Base-by-base conservation (phyloP, 2,797 vertebrate genomes). In the Dryobates pubescens region DNA sequence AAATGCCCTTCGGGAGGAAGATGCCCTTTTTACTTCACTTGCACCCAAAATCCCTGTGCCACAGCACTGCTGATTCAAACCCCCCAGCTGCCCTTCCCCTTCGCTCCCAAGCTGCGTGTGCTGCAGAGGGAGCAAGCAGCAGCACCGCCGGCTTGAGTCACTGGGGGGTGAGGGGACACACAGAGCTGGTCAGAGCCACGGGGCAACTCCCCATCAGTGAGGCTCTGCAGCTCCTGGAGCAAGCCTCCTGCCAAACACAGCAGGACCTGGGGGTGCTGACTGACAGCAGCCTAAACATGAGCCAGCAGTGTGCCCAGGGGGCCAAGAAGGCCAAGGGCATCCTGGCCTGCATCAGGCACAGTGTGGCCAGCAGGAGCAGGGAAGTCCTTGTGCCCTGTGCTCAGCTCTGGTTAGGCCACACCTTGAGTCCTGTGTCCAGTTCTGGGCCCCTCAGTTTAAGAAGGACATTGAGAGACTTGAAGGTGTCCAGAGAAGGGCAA, bases 151-250 rank as follows among this genome's bases (percentile, higher is more conserved):
- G 5, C 47, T 41, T 27, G 59, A 53, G 14, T 38, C 27, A 5
- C 53, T 70, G 47, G 12, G 1, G 0, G 5, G 20, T 38, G 11
- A 23, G 58, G 49, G 6, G 36, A 23, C 51, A 56, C 10, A 1
- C 7, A 3, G 15, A 59, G 27, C 34, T 10, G 7, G 4, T 41
- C 34, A 53, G 7, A 56, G 54, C 13, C 36, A 17, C 0, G 2
- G 49, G 9, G 20, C 16, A 20, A 6, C 24, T 17, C 54, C 10
- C 67, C 9, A 6, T 5, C 32, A 62, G 22, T 17, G 54, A 71
- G 26, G 13, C 8, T 38, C 61, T 38, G 24, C 5, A 30, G 27
- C 23, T 53, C 45, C 59, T 62, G 47, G 2, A 38, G 27, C 22
- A 65, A 76, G 18, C 13, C 36, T 62, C 43, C 38, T 68, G 53